phyloP scores from a whole-genome alignment of 2,113 vertebrate species.

The Zonotrichia leucophrys region DNA sequence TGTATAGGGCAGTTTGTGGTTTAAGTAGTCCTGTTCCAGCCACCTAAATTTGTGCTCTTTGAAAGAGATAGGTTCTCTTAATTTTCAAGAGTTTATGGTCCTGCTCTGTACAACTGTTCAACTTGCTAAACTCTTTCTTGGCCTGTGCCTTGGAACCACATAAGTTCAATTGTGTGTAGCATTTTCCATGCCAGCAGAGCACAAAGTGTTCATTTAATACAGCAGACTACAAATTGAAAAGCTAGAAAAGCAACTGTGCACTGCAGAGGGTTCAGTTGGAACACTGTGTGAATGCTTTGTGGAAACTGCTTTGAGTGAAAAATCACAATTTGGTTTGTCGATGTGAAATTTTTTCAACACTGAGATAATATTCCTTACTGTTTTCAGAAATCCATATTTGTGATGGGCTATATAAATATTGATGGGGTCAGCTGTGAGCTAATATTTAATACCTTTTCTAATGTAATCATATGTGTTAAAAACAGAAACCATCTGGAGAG shows the following conservation, averaged over 20 bases:
- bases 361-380: not conserved
- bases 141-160: not conserved
- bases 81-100: not conserved
- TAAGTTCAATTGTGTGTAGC: not conserved
- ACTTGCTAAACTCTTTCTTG: not conserved
- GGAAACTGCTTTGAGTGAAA: not conserved
- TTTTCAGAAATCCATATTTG: not conserved
- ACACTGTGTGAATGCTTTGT: not conserved
- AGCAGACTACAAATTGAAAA: not conserved
- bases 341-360: not conserved
- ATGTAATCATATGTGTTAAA: not conserved
- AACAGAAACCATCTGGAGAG: constrained; percentile 6
- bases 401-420: not conserved
- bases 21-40: not conserved
- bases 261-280: not conserved
- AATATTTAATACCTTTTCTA: not conserved
- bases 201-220: constrained; percentile 3
- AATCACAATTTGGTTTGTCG: not conserved
- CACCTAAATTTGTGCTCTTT: not conserved
- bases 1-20: not conserved
- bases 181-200: not conserved
- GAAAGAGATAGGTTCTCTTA: not conserved
- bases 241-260: not conserved
- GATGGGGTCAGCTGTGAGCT: not conserved
- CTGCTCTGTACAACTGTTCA: not conserved